Conservation (phyloP, 1,140 invertebrate species). For the Asbolus verrucosus region DNA sequence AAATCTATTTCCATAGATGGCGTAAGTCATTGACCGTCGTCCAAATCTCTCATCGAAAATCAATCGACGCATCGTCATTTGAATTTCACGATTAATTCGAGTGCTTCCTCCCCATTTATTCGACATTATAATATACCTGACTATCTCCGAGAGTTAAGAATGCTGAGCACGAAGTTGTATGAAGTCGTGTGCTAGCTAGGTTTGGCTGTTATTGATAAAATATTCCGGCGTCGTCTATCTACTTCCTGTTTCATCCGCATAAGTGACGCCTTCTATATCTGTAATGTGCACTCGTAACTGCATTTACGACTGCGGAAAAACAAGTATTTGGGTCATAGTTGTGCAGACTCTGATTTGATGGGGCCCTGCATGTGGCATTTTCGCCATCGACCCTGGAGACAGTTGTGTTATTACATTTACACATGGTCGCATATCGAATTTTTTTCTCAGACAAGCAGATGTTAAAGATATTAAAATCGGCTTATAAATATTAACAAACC, state of each 20-base stretch:
- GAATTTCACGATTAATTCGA: neutral
- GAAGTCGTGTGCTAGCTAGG: neutral
- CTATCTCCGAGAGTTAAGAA: neutral
- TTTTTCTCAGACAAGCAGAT: slow-evolving; percentile 26
- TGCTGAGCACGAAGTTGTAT: slow-evolving; percentile 18
- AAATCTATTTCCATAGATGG: too few species aligned
- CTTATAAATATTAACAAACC: slow-evolving; percentile 19
- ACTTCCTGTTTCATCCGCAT: slow-evolving; percentile 20
- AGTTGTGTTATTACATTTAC: slow-evolving; percentile 34
- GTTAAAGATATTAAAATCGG: slow-evolving; percentile 25
- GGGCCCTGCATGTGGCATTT: neutral
- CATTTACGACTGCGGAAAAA: neutral
- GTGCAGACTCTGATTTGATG: neutral
- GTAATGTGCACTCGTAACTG: neutral
- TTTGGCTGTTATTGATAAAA: slow-evolving; percentile 22
- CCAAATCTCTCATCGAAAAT: slow-evolving; percentile 1
- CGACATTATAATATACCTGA: slow-evolving; percentile 21
- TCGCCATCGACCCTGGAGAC: slow-evolving; percentile 15
- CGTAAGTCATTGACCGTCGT: neutral
- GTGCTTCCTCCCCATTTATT: neutral
- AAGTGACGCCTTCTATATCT: neutral
- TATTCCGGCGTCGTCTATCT: slow-evolving; percentile 25
- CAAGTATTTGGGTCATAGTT: neutral
- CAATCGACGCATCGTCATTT: slow-evolving; percentile 2
- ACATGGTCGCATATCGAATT: slow-evolving; percentile 12